Evolutionary conservation across 1,140 invertebrate genomes (phyloP), one percentile per base, ranked within the genome.

Genomic region (Eulimnadia texana): DNA sequence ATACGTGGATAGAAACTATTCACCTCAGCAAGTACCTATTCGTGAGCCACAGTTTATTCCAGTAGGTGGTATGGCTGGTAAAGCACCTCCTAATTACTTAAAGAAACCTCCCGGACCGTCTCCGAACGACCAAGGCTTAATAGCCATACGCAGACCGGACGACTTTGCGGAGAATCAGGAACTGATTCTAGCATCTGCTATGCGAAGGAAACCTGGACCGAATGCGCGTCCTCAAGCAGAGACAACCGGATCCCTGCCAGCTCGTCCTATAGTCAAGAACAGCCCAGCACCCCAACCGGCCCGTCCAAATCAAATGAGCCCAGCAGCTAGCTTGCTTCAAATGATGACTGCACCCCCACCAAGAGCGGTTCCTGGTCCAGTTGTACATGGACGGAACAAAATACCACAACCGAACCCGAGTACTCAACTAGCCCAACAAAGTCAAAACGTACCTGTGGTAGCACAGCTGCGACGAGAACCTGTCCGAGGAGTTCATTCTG

Each of bases 11-110:
- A 42, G 33, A 16, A 42, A 42, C 33, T 6, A 6, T 42, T 42
- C 16, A 9, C 33, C 33, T 16, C 60, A 25, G 27, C 24, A 16
- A 29, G 11, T 49, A 16, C 52, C 60, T 16, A n/a, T 23, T 16
- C 55, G 24, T 10, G 55, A 59, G 28, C 62, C 55, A 10, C 19
- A 42, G 13, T 63, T 59, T 25, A 52, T 59, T 28, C 55, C 62
- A 19, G 42, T 63, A 16, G 55, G 33, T 42, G 33, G 33, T 16
- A 6, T 42, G 16, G 33, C 33, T 16, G 33, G 33, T 16, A 42
- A 16, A 42, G 16, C 6, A 42, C 33, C 33, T 9, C 33, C 33
- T 9, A 16, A 6, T 9, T n/a, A n/a, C n/a, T n/a, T n/a, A n/a
- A n/a, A n/a, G n/a, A n/a, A n/a, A n/a, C n/a, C n/a, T n/a, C 33